phyloP scores from a whole-genome alignment of 2,888 invertebrate genomes.

The Protonemura montana region DNA sequence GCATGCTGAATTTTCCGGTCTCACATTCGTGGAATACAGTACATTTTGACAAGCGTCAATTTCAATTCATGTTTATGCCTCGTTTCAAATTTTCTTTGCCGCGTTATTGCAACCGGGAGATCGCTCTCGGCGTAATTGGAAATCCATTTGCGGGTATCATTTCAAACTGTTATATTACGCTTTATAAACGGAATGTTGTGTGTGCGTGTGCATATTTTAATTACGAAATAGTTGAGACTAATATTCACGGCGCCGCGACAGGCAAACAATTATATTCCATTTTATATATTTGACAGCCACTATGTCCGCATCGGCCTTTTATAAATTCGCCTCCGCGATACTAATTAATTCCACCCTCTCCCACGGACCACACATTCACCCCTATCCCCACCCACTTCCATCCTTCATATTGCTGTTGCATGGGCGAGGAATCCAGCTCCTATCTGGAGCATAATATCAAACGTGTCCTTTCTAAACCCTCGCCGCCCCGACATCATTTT shows the following conservation, averaged over 20 bases:
- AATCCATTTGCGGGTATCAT: conserved; percentile 2
- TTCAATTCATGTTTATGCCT: not conserved
- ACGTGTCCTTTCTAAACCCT: conserved; percentile 5
- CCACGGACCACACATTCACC: not conserved
- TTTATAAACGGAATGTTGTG: conserved; percentile 21
- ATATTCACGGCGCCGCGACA: conserved; percentile 14
- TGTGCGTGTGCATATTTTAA: conserved; percentile 30
- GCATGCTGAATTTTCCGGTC: no score
- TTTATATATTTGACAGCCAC: conserved; percentile 22
- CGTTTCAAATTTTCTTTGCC: not conserved
- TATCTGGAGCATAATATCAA: conserved; percentile 24
- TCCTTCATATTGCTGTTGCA: not conserved
- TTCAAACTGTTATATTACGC: conserved; percentile 8
- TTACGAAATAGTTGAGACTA: conserved; percentile 33
- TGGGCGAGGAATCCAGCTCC: conserved; percentile 13
- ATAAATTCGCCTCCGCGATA: conserved; percentile 24
- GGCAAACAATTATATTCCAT: conserved; percentile 30
- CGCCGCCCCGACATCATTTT: not conserved
- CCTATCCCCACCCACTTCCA: not conserved
- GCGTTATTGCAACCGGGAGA: not conserved
- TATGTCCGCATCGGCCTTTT: conserved; percentile 18
- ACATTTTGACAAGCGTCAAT: not conserved
- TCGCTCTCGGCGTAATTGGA: not conserved
- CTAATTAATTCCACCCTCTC: conserved; percentile 30
- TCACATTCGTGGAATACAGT: not conserved